A percentile compares a stretch with the other conserved stretches of the same genome.
Evolutionary conservation across 2,113 vertebrate genomes (phyloP).

Genomic region (Ptilonorhynchus violaceus): DNA sequence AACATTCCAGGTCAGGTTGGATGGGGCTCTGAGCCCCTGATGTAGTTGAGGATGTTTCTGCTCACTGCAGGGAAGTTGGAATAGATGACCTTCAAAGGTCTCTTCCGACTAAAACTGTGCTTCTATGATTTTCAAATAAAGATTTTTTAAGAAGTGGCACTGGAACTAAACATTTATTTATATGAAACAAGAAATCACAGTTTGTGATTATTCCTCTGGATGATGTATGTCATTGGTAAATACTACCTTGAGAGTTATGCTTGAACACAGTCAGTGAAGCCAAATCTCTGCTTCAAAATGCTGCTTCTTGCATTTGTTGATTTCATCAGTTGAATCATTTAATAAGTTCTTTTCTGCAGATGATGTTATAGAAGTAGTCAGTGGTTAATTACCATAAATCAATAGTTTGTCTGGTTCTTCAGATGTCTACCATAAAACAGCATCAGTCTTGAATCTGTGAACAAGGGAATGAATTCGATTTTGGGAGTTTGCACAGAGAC

Average conservation of each 20-base stretch:
- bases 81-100: neutral
- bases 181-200: neutral
- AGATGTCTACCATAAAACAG: neutral
- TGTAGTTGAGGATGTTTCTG: neutral
- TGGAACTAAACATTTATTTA: neutral
- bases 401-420: slow-evolving; percentile 17
- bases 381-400: slow-evolving; percentile 44
- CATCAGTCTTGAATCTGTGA: neutral
- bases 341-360: slow-evolving; percentile 11
- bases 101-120: neutral
- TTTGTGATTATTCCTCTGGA: neutral
- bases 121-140: neutral
- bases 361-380: slow-evolving; percentile 2
- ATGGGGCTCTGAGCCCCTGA: neutral
- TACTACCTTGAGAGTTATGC: neutral
- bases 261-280: slow-evolving; percentile 29
- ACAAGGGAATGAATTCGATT: neutral
- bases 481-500: neutral
- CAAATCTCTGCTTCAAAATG: neutral
- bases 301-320: slow-evolving; percentile 20
- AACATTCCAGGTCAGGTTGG: neutral
- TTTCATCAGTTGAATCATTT: slow-evolving; percentile 27
- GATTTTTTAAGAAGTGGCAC: neutral
- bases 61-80: neutral
- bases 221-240: slow-evolving; percentile 7